Evolutionary conservation across 1,140 invertebrate species (phyloP).

Genomic region (Sminthurinus signatus): DNA sequence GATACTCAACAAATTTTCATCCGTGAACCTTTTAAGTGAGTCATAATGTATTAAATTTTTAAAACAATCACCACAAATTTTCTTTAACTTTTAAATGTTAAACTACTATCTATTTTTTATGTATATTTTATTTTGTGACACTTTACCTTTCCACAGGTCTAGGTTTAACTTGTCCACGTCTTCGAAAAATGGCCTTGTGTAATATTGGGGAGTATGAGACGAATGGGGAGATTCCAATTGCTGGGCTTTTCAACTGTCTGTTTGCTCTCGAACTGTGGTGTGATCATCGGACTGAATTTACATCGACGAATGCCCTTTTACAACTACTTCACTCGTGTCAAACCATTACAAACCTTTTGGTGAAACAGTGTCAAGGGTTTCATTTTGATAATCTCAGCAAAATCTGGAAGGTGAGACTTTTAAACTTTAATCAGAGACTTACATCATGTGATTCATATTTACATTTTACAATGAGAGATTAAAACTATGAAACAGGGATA

Average conservation of each 20-base stretch:
- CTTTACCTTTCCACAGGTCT: too few relatives aligned
- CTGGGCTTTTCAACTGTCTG: slow-evolving; percentile 40
- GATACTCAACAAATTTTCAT: slow-evolving; percentile 44
- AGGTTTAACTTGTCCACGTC: slow-evolving; percentile 41
- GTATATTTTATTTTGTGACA: neutral
- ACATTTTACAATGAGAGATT: too few relatives aligned
- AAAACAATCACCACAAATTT: too few relatives aligned
- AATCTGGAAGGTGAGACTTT: slow-evolving; percentile 43
- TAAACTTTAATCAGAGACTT: too few relatives aligned
- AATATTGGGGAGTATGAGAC: slow-evolving; percentile 40
- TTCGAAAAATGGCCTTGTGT: slow-evolving; percentile 45
- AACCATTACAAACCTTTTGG: slow-evolving; percentile 43
- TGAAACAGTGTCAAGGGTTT: slow-evolving; percentile 43
- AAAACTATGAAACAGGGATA: neutral
- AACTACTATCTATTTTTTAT: too few relatives aligned
- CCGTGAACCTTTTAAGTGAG: slow-evolving; percentile 38
- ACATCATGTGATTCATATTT: too few relatives aligned
- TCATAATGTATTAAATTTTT: too few relatives aligned
- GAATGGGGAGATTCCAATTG: slow-evolving; percentile 26
- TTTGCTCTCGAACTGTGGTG: slow-evolving; percentile 45
- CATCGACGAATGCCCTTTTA: slow-evolving; percentile 36
- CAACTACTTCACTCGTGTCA: slow-evolving; percentile 42
- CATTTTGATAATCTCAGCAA: slow-evolving; percentile 40
- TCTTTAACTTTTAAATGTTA: too few relatives aligned
- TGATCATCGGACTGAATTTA: slow-evolving; percentile 40